Base-by-base conservation (phyloP, 1,140 invertebrate species). In the Penaeus indicus region DNA sequence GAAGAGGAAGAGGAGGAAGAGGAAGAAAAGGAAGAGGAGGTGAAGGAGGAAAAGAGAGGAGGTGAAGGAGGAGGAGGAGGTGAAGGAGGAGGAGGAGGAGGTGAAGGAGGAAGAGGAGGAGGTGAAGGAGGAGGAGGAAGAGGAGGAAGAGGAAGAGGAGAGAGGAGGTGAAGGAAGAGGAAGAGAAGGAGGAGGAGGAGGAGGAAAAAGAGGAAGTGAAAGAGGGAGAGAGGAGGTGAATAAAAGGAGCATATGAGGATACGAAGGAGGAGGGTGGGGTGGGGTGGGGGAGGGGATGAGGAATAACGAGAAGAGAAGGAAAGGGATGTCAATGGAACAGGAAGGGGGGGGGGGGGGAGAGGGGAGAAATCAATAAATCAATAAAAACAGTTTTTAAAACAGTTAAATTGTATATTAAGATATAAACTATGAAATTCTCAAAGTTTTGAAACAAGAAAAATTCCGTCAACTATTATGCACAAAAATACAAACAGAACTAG, bases 251-350 rank as follows among this genome's bases (percentile, higher is more conserved):
- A 27, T 8, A 42, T 4, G 42, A 77, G 21, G 11, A 19, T 3
- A 77, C 18, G 21, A 79, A 38, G 42, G 77, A 79, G 77, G 42
- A 38, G 42, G 77, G 42, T 27, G 61, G 77, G 42, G 77, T 42
- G 77, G 42, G 77, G 61, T 27, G 42, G 77, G 42, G 77, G 42
- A 38, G 61, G 77, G 32, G 75, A 78, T 27, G 42, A 38, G 42
- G 77, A 47, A 38, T 42, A 38, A 79, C 27, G 42, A 38, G 42
- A 38, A 79, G 77, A 79, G 77, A 79, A 38, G 61, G 77, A 79
- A 38, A 79, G 77, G 42, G 77, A 79, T n/a, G n/a, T n/a, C n/a
- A n/a, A n/a, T n/a, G n/a, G n/a, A n/a, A n/a, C n/a, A n/a, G n/a
- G n/a, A n/a, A n/a, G n/a, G n/a, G n/a, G n/a, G n/a, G n/a, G n/a